These are phyloP conservation scores for Axinella damicornis DNA, from an alignment of 37 sponge, comb jelly and placozoan species.

Conservation along the genomic window DNA sequence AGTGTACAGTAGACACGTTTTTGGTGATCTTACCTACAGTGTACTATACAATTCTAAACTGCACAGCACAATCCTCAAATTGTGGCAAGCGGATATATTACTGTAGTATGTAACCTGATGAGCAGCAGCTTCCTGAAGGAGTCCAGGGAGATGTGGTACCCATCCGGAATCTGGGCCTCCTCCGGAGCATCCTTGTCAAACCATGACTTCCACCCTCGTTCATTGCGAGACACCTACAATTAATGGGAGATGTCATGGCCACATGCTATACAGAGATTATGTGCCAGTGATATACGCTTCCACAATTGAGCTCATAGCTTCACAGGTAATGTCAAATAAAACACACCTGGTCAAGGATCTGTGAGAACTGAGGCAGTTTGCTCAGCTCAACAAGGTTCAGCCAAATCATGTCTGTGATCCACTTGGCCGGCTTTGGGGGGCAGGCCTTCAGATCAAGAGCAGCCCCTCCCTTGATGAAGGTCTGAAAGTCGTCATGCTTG, in stretches of 20 bases:
- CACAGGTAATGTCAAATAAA: too few relatives aligned
- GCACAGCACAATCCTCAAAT: too few relatives aligned
- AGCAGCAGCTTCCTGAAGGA: conserved; percentile 88
- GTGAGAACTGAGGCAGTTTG: conserved; percentile 91
- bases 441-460: conserved; percentile 96
- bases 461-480: conserved; percentile 97
- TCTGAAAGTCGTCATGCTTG: conserved; percentile 93
- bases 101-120: conserved; percentile 58
- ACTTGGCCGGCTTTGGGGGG: conserved; percentile 90
- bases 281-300: too few relatives aligned
- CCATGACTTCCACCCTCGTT: conserved; percentile 96
- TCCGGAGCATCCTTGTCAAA: conserved; percentile 98
- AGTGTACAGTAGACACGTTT: too few relatives aligned
- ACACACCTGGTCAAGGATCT: conserved; percentile 90
- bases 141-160: conserved; percentile 93
- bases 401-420: conserved; percentile 99
- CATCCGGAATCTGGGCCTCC: conserved; percentile 94
- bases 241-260: too few relatives aligned
- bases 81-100: too few relatives aligned
- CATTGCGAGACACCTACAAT: conserved; percentile 83
- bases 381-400: conserved; percentile 96
- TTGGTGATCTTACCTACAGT: too few relatives aligned
- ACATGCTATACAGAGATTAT: too few relatives aligned
- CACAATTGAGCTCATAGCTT: too few relatives aligned
- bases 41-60: too few relatives aligned